phyloP scores from a whole-genome alignment of 2,797 vertebrate genomes.

The Pyrocephalus nanus region DNA sequence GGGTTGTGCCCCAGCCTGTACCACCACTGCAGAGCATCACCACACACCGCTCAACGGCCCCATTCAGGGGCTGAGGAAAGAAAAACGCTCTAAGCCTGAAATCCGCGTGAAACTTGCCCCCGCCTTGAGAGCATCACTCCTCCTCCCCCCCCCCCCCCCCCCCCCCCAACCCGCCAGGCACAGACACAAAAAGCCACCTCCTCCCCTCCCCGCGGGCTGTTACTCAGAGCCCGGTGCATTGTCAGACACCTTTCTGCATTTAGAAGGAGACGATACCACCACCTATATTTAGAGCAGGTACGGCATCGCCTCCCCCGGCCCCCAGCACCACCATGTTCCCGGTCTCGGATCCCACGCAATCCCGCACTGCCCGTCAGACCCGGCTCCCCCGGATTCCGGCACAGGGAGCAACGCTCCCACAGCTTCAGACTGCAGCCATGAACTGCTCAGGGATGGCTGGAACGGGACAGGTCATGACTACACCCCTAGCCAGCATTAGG shows the following conservation, averaged over 20 bases:
- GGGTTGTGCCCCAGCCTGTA: not conserved
- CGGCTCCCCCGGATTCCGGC: not conserved
- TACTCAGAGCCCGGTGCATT: conserved; percentile 55
- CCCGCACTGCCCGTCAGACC: not conserved
- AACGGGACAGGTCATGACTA: not conserved
- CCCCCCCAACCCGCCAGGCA: not conserved
- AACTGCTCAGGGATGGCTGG: rapidly evolving
- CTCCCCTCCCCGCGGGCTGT: not conserved
- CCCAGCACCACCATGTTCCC: not conserved
- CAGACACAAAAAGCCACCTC: conserved; percentile 8
- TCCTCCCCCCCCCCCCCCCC: not conserved
- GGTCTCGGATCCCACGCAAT: rapidly evolving
- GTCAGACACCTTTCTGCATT: conserved; percentile 45
- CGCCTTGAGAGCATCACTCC: not conserved
- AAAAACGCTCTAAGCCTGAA: not conserved
- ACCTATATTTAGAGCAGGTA: not conserved
- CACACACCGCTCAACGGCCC: not conserved
- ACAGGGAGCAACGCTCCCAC: not conserved
- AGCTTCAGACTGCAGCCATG: not conserved
- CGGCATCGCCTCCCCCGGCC: not conserved
- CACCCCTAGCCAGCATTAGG: not conserved
- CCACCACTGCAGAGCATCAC: not conserved
- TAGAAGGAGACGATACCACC: conserved; percentile 36
- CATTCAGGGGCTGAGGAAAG: not conserved
- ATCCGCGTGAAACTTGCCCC: not conserved